phyloP scores from a whole-genome alignment of 2,113 vertebrate species.

The Sarotherodon lohbergeri region DNA sequence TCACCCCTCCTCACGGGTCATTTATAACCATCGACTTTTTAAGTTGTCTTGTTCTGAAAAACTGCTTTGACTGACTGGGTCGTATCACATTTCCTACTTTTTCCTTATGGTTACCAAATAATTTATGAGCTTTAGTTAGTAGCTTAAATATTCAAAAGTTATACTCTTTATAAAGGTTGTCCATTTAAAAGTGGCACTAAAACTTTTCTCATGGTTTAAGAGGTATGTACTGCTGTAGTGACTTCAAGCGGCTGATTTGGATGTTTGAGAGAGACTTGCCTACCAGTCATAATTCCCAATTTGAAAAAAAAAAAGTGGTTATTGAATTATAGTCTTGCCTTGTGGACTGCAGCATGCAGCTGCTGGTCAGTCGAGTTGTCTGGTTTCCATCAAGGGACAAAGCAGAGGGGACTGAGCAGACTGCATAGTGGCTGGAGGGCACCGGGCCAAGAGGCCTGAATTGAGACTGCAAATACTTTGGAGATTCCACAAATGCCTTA shows the following conservation, averaged over 20 bases:
- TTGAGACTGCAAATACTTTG: conserved; percentile 52
- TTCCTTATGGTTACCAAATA: background rate
- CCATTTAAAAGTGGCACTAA: background rate
- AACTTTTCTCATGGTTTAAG: background rate
- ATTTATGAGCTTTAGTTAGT: background rate
- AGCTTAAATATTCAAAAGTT: background rate
- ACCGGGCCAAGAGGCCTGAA: conserved; percentile 33
- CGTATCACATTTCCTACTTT: background rate
- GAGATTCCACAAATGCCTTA: conserved; percentile 66
- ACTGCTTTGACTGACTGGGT: background rate
- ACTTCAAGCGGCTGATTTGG: background rate
- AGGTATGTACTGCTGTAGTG: background rate
- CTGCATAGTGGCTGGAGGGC: conserved; percentile 30
- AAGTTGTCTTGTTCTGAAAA: background rate
- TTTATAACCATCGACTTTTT: background rate
- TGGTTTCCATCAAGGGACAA: conserved; percentile 58
- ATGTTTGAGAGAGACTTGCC: background rate
- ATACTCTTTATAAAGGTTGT: background rate
- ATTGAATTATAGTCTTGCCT: conserved; percentile 12
- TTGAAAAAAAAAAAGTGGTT: background rate
- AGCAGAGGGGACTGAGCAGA: conserved; percentile 33
- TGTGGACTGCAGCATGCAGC: conserved; percentile 17
- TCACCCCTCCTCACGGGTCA: background rate
- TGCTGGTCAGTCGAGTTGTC: conserved; percentile 57
- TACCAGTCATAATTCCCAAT: background rate